Evolutionary conservation across 2,113 vertebrate genomes (phyloP).

Genomic region (Lophura nycthemera): DNA sequence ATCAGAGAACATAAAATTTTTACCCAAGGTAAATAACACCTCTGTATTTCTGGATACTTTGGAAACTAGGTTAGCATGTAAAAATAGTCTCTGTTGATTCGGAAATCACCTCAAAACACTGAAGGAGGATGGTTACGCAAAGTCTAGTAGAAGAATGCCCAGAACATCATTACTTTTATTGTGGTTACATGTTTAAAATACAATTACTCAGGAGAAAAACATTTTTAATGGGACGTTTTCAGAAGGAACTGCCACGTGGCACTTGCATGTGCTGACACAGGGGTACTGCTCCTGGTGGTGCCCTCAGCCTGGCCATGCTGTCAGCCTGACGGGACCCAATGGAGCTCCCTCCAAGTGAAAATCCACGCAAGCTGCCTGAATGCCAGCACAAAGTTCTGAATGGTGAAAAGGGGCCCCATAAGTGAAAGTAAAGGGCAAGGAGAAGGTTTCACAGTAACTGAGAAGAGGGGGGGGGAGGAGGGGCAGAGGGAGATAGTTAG

Average conservation of each 20-base stretch:
- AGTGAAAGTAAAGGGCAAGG: too few species aligned
- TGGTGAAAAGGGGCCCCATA: too few species aligned
- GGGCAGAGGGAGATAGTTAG: too few species aligned
- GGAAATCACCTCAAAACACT: background rate
- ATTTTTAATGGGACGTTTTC: background rate
- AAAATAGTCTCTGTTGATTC: background rate
- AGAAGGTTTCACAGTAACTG: too few species aligned
- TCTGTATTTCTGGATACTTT: background rate
- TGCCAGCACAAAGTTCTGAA: background rate
- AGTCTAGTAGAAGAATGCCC: background rate
- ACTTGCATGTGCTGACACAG: background rate
- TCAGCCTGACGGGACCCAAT: background rate
- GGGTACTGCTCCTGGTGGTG: background rate
- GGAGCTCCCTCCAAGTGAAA: background rate
- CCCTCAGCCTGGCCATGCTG: accelerated
- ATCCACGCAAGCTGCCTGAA: background rate
- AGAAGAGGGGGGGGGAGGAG: too few species aligned
- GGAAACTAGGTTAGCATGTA: background rate
- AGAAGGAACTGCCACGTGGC: background rate
- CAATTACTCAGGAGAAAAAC: background rate
- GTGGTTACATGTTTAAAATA: background rate
- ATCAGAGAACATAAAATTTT: background rate
- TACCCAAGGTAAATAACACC: background rate
- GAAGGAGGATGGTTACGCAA: background rate
- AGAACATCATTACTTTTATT: background rate